These are phyloP conservation scores for Leptobrachium ailaonicum DNA, from an alignment of 2,113 vertebrate species.

Conservation along the genomic window DNA sequence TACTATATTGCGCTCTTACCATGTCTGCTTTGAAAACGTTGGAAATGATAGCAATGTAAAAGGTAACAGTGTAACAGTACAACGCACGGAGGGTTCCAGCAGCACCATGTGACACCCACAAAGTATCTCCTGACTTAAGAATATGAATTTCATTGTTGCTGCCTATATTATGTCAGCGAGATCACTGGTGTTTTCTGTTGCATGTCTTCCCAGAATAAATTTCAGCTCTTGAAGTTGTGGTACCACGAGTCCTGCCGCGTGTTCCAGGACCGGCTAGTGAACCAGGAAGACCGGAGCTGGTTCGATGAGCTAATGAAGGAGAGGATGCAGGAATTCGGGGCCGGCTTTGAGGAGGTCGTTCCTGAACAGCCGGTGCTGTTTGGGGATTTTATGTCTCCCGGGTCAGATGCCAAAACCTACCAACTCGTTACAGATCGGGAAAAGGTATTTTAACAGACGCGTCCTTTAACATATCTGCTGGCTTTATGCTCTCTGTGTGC, in stretches of 20 bases:
- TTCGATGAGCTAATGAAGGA: constrained; percentile 77
- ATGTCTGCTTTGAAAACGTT: no score
- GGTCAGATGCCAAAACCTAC: constrained; percentile 72
- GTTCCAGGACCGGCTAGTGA: constrained; percentile 86
- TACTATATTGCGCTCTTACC: no score
- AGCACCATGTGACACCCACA: no score
- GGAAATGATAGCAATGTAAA: no score
- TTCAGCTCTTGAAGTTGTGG: constrained; percentile 81
- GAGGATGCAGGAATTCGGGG: constrained; percentile 71
- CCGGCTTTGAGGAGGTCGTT: constrained; percentile 72
- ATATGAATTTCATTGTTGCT: no score
- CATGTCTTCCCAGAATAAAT: constrained; percentile 66
- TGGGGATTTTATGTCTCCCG: constrained; percentile 85
- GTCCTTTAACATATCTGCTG: not conserved
- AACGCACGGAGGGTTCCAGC: no score
- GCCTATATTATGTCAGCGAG: no score
- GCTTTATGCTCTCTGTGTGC: not conserved
- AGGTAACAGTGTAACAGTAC: no score
- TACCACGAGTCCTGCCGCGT: constrained; percentile 88
- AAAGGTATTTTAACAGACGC: constrained; percentile 65
- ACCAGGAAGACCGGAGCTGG: constrained; percentile 76
- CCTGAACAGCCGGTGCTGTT: constrained; percentile 79
- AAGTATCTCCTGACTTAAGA: no score
- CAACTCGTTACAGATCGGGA: constrained; percentile 71
- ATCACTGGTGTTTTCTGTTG: no score